Evolutionary conservation across 2,888 invertebrate species (phyloP).

Genomic region (Temnothorax unifasciatus): DNA sequence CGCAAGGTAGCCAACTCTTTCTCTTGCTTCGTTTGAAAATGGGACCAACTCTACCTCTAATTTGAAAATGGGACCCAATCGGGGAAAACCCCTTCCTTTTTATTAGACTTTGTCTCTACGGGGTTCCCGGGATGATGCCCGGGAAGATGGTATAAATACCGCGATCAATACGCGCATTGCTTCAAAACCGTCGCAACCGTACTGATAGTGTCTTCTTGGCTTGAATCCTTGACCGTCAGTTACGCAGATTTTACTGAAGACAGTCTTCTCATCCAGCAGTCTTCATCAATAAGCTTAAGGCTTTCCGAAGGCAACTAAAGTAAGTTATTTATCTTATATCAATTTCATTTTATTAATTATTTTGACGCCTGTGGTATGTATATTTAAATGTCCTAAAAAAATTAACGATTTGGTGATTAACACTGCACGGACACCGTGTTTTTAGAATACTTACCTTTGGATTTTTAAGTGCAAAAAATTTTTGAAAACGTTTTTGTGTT

Average conservation of each 20-base stretch:
- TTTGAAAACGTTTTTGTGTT: too few relatives aligned
- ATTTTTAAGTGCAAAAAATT: too few relatives aligned
- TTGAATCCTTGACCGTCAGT: background rate
- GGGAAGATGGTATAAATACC: constrained; percentile 5
- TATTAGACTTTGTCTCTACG: background rate
- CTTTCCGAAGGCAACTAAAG: background rate
- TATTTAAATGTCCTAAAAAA: background rate
- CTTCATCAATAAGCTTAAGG: too few relatives aligned
- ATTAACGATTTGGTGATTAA: background rate
- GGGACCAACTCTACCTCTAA: too few relatives aligned
- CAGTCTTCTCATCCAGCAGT: background rate
- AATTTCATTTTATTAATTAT: constrained; percentile 1
- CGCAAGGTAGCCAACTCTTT: background rate
- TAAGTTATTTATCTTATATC: constrained; percentile 12
- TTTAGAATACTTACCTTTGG: too few relatives aligned
- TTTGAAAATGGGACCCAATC: background rate
- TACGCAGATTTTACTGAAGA: background rate
- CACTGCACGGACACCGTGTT: too few relatives aligned
- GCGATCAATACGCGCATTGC: background rate
- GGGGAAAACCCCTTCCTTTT: background rate
- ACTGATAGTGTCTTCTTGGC: background rate
- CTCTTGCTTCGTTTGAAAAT: background rate
- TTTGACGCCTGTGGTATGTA: background rate
- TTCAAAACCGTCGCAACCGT: background rate
- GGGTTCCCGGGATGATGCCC: background rate